Evolutionary conservation across 1,140 invertebrate genomes (phyloP).

Genomic region (Scylla paramamosain): DNA sequence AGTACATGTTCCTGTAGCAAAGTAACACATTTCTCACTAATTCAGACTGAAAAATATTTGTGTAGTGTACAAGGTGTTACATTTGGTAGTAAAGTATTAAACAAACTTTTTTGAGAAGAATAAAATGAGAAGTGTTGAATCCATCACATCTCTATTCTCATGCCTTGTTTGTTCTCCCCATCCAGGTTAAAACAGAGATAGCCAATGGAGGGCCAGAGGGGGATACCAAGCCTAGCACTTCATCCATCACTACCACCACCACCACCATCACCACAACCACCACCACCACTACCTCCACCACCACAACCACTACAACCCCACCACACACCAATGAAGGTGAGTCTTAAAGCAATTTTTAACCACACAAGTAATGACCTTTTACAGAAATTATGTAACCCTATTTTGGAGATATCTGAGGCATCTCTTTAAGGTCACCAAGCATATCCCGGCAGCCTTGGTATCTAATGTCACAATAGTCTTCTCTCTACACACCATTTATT

Average conservation of each 20-base stretch:
- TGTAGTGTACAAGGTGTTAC: too few relatives aligned
- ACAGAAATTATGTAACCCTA: not conserved
- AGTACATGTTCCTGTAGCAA: too few relatives aligned
- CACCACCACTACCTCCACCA: constrained; percentile 67
- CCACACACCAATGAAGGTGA: constrained; percentile 74
- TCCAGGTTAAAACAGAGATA: constrained; percentile 63
- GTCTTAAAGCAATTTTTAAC: not conserved
- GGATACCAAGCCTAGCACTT: constrained; percentile 63
- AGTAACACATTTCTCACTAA: too few relatives aligned
- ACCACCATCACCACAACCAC: constrained; percentile 69
- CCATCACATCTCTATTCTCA: too few relatives aligned
- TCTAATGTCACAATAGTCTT: not conserved
- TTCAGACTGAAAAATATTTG: too few relatives aligned
- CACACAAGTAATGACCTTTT: not conserved
- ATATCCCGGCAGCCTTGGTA: not conserved
- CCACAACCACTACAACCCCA: constrained; percentile 73
- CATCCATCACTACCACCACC: constrained; percentile 60
- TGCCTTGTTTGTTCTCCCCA: not conserved
- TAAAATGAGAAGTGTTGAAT: too few relatives aligned
- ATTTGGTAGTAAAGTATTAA: too few relatives aligned
- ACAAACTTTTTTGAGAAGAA: too few relatives aligned
- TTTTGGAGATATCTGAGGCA: not conserved
- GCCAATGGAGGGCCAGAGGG: constrained; percentile 71
- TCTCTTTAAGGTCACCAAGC: not conserved
- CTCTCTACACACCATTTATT: not conserved